Percentiles rank a stretch among this genome's conserved stretches.
phyloP scores from a whole-genome alignment of 2,888 invertebrate genomes.

The Priocnemis perturbator region DNA sequence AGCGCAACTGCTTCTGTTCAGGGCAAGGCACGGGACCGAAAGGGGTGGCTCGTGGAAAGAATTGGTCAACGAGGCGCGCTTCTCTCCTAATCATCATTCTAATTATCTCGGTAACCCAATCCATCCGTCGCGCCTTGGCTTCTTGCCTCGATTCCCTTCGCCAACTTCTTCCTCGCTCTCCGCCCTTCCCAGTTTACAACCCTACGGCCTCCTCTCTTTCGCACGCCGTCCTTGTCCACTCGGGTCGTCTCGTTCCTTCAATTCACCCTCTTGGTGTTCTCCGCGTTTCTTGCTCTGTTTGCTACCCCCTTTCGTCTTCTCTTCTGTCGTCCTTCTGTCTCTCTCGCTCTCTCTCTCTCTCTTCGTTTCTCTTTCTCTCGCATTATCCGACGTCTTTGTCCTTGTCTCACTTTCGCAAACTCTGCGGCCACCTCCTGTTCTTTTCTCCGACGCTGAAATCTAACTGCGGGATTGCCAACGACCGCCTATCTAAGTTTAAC shows the following conservation, averaged over 20 bases:
- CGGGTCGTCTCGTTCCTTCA: constrained; percentile 7
- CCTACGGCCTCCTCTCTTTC: constrained; percentile 7
- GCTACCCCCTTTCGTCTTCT: constrained; percentile 16
- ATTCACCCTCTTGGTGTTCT: no score
- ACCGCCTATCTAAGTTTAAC: constrained; percentile 75
- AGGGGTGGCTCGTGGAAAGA: constrained; percentile 45
- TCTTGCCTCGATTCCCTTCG: constrained; percentile 49
- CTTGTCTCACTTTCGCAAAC: background rate
- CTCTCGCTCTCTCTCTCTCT: constrained; percentile 15
- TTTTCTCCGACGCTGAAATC: constrained; percentile 39
- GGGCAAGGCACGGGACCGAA: constrained; percentile 5
- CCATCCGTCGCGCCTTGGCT: constrained; percentile 59
- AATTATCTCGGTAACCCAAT: constrained; percentile 73
- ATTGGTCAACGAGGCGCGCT: constrained; percentile 69
- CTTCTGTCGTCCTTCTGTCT: constrained; percentile 21
- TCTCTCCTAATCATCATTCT: constrained; percentile 69
- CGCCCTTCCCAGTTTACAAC: background rate
- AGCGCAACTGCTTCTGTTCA: background rate
- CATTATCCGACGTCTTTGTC: background rate
- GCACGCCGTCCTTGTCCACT: constrained; percentile 13
- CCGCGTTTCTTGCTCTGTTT: constrained; percentile 18
- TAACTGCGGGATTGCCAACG: constrained; percentile 63
- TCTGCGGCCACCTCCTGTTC: constrained; percentile 4
- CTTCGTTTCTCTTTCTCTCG: background rate
- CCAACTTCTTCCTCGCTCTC: constrained; percentile 14